Evolutionary conservation across 2,113 vertebrate genomes (phyloP).

Genomic region (Ammospiza nelsoni): DNA sequence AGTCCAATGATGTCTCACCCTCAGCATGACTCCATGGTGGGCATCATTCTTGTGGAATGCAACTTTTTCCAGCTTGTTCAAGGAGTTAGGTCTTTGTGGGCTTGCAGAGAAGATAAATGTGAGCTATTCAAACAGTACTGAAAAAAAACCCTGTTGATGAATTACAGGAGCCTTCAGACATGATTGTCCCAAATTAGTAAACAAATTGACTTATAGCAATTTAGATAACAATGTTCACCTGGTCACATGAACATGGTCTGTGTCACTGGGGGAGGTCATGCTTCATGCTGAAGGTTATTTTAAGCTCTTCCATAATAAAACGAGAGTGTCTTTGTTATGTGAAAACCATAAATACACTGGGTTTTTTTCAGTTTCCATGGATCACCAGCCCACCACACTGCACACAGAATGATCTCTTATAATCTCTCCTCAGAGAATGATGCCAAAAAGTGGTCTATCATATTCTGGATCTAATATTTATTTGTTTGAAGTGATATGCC

Average conservation of each 20-base stretch:
- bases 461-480: not conserved
- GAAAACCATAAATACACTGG: not conserved
- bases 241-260: not conserved
- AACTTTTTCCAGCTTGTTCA: not conserved
- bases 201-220: not conserved
- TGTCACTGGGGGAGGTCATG: not conserved
- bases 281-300: not conserved
- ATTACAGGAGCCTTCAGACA: conserved; percentile 1
- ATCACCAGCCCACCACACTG: not conserved
- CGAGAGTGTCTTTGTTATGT: not conserved
- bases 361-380: not conserved
- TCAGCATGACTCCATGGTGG: not conserved
- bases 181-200: not conserved
- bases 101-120: not conserved
- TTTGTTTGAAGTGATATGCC: not conserved
- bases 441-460: not conserved
- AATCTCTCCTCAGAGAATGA: not conserved
- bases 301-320: not conserved
- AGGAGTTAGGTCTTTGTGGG: not conserved
- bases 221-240: not conserved
- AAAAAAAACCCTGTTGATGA: not conserved
- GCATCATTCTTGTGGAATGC: not conserved
- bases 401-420: not conserved
- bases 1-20: not conserved
- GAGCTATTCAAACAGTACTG: not conserved